Evolutionary conservation across 53 echinoderm and acorn worm species (phyloP).

Genomic region (Henricia sp.): DNA sequence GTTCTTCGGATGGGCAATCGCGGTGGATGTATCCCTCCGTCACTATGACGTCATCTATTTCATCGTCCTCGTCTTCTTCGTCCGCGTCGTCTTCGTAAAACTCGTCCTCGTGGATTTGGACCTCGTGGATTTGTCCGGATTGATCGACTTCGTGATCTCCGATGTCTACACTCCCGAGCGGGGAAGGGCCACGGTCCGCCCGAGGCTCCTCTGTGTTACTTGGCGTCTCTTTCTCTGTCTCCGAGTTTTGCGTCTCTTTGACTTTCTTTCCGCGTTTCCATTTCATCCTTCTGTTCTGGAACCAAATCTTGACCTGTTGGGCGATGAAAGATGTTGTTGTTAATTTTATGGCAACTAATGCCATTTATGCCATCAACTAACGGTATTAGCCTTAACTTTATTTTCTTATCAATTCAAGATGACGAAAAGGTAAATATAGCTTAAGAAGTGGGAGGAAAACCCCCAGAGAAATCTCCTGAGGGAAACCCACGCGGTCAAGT

Average conservation of each 20-base stretch:
- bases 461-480: too few species aligned
- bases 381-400: too few species aligned
- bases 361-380: too few species aligned
- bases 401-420: too few species aligned
- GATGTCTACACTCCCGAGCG: constrained; percentile 8
- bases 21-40: constrained; percentile 54
- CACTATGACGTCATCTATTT: constrained; percentile 66
- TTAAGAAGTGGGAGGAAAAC: too few species aligned
- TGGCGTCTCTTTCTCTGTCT: constrained; percentile 42
- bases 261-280: constrained; percentile 99
- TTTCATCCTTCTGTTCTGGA: constrained; percentile 98
- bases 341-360: too few species aligned
- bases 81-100: constrained; percentile 48
- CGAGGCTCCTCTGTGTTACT: constrained; percentile 10
- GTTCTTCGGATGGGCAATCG: constrained; percentile 29
- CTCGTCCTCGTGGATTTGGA: constrained; percentile 58
- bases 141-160: not conserved
- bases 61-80: constrained; percentile 58
- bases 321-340: too few species aligned
- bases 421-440: too few species aligned
- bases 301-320: constrained; percentile 95
- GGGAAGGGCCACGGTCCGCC: constrained; percentile 5
- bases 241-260: constrained; percentile 56
- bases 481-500: too few species aligned
- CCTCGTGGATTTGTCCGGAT: constrained; percentile 10